phyloP scores from a whole-genome alignment of 2,113 vertebrate genomes.

The Eurystomus gularis region DNA sequence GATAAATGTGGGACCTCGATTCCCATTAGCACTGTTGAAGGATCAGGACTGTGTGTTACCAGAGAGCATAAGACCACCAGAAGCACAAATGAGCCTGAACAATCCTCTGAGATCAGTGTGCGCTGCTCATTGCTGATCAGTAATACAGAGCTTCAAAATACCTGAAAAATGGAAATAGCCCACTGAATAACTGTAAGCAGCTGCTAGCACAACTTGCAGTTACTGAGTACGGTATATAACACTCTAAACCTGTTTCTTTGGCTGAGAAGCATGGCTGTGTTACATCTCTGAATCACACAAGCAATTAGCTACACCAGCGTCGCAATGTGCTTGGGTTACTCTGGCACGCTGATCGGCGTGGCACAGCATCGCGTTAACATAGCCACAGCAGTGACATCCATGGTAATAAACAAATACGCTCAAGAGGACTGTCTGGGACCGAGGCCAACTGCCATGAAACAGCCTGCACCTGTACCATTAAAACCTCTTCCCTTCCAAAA shows the following conservation, averaged over 20 bases:
- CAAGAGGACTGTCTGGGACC: not conserved
- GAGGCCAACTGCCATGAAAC: not conserved
- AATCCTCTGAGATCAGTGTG: not conserved
- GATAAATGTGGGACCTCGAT: not conserved
- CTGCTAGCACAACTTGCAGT: not conserved
- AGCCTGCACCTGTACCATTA: not conserved
- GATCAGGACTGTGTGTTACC: not conserved
- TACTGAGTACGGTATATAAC: not conserved
- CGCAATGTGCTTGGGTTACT: not conserved
- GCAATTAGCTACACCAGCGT: not conserved
- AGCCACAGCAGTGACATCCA: not conserved
- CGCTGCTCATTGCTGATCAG: not conserved
- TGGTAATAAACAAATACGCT: not conserved
- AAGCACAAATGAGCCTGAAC: not conserved
- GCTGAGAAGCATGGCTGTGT: rapidly evolving
- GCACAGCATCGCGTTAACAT: not conserved
- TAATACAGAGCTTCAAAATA: not conserved
- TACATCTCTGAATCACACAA: not conserved
- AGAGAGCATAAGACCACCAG: not conserved
- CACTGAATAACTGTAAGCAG: not conserved
- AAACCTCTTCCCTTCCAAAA: not conserved
- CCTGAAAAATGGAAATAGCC: not conserved
- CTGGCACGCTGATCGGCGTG: not conserved
- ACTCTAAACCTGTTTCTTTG: not conserved
- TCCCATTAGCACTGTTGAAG: not conserved